A percentile compares a stretch with the other conserved stretches of the same genome.
Conservation (phyloP, 2,113 vertebrate species). For the Hucho hucho region DNA sequence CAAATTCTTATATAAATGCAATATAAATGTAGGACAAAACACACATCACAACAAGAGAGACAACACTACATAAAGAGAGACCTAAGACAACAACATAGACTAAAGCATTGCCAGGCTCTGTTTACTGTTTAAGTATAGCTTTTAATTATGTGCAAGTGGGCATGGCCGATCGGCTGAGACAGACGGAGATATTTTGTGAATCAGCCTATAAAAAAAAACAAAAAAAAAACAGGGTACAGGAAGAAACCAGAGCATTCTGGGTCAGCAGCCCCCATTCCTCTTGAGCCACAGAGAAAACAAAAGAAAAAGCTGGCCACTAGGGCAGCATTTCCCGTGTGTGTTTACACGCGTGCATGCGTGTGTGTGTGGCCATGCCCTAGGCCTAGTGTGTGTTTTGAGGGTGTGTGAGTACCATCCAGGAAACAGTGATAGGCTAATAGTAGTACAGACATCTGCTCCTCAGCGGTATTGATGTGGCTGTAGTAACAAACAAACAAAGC, state of each 20-base stretch:
- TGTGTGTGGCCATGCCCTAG: neutral
- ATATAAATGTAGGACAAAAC: too few relatives aligned
- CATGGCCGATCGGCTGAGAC: neutral
- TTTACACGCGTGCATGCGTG: slow-evolving; percentile 13
- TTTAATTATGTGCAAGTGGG: neutral
- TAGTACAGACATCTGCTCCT: slow-evolving; percentile 8
- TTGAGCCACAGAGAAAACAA: slow-evolving; percentile 23
- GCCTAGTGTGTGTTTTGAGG: neutral
- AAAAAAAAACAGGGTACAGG: slow-evolving; percentile 38
- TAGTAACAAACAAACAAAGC: slow-evolving; percentile 30
- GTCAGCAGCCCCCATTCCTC: slow-evolving; percentile 39
- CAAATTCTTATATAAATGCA: too few relatives aligned
- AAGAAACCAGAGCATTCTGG: slow-evolving; percentile 46
- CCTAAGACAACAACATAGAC: too few relatives aligned
- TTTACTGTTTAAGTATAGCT: neutral
- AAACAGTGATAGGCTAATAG: slow-evolving; percentile 28
- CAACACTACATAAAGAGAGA: too few relatives aligned
- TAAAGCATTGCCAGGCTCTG: too few relatives aligned
- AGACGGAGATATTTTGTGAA: slow-evolving; percentile 29
- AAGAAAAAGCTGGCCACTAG: slow-evolving; percentile 11
- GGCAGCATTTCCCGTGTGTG: slow-evolving; percentile 30
- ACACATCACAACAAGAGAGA: too few relatives aligned
- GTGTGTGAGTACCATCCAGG: slow-evolving; percentile 12
- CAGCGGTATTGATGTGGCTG: slow-evolving; percentile 10
- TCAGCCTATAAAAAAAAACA: slow-evolving; percentile 23